Percentiles rank a stretch among this genome's conserved stretches.
Conservation (phyloP, 2,888 invertebrate species). For the Sclerodermus sp. region DNA sequence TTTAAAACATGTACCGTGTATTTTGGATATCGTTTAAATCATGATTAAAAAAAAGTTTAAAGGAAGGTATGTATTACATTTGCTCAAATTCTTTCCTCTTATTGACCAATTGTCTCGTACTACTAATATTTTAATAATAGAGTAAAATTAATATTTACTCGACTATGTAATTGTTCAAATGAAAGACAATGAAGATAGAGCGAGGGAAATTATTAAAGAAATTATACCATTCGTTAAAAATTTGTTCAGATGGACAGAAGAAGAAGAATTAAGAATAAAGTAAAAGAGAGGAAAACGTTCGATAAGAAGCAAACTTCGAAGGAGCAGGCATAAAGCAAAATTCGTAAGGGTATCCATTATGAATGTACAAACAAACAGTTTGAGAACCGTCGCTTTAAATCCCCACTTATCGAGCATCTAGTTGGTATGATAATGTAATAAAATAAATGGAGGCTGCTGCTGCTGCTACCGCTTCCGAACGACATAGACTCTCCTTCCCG, state of each 20-base stretch:
- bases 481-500: conserved; percentile 30
- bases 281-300: not conserved
- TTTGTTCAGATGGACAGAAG: not conserved
- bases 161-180: too few species aligned
- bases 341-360: not conserved
- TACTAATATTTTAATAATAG: too few species aligned
- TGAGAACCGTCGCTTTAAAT: conserved; percentile 52
- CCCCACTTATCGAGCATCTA: conserved; percentile 54
- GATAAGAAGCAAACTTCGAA: not conserved
- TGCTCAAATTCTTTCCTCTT: too few species aligned
- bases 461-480: conserved; percentile 38
- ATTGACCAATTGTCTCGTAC: too few species aligned
- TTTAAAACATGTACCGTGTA: too few species aligned
- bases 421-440: conserved; percentile 59
- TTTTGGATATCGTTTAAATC: too few species aligned
- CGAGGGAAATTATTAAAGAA: too few species aligned
- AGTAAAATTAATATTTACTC: too few species aligned
- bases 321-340: not conserved
- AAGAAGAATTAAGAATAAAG: not conserved
- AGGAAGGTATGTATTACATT: too few species aligned
- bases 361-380: conserved; percentile 19
- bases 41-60: too few species aligned
- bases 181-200: too few species aligned
- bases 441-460: conserved; percentile 55
- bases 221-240: too few species aligned